Evolutionary conservation across 2,797 vertebrate genomes (phyloP).

Genomic region (Gorsachius magnificus): DNA sequence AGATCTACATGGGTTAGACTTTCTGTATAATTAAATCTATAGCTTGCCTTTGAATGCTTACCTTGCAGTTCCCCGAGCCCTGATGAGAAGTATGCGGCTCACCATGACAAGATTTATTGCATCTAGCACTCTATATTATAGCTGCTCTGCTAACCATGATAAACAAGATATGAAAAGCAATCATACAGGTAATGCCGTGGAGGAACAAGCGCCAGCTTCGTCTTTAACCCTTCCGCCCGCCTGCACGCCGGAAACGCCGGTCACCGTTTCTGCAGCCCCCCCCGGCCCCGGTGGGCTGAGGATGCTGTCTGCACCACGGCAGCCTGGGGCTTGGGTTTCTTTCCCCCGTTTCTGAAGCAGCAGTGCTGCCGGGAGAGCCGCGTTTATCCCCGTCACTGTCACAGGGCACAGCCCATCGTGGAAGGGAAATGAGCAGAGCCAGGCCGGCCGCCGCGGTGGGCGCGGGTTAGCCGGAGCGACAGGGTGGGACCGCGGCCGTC

Average conservation of each 20-base stretch:
- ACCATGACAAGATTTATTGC: constrained; percentile 70
- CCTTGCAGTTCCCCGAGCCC: constrained; percentile 44
- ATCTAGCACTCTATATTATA: constrained; percentile 59
- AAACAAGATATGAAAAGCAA: constrained; percentile 74
- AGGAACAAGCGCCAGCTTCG: constrained; percentile 6
- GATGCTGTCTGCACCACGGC: no score
- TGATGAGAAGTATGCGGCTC: constrained; percentile 52
- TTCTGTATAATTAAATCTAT: constrained; percentile 62
- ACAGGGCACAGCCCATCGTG: background rate
- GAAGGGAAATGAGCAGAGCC: background rate
- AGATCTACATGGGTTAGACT: constrained; percentile 9
- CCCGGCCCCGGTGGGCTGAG: background rate
- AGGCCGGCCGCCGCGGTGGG: background rate
- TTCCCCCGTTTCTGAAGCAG: background rate
- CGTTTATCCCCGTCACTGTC: background rate
- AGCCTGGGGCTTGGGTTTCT: background rate
- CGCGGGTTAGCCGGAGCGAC: background rate
- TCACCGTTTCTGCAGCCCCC: background rate
- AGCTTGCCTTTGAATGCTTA: constrained; percentile 56
- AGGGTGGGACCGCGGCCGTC: background rate
- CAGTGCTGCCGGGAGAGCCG: background rate
- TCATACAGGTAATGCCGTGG: constrained; percentile 62
- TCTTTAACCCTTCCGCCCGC: constrained; percentile 60
- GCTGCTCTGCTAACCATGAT: constrained; percentile 66
- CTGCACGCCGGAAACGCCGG: background rate